Evolutionary conservation across 92 coral and sea anemone genomes (phyloP), one percentile per base, ranked within the genome.

Genomic region (Blastomussa wellsi): DNA sequence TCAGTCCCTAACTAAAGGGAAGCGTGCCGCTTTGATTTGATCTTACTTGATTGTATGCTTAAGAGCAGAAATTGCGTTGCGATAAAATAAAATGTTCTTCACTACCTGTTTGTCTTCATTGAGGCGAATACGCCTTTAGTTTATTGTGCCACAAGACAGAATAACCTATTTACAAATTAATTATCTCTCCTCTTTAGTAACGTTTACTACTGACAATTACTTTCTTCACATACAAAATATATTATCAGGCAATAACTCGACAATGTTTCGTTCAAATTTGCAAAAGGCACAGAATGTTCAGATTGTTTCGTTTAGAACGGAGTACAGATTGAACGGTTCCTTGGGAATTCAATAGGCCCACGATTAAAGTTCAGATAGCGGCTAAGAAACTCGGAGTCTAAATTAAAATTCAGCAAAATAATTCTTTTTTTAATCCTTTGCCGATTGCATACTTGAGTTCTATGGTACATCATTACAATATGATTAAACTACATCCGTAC

Each of bases 131-230:
- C 22, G 78, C 68, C 78, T 49, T 4, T 14, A 36, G 68, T 82
- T 82, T 82, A 82, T 51, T 82, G 77, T 82, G 37, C 65, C 52
- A 53, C 36, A 28, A 55, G 7, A 16, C 33, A 47, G 49, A 71
- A 33, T 24, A 51, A 59, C 22, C 2, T 82, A 82, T 74, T 82
- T 82, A 82, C 86, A 82, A 71, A 69, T 71, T 70, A 13, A 3
- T 74, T 44, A 59, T 71, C 35, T 79, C 65, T 29, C 28, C 38
- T 76, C 62, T 29, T 65, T 44, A 49, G 65, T 68, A 71, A 52
- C 26, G 16, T 35, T 19, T n/a, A 0, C 74, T 15, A 44, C 32
- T 36, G 42, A 69, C n/a, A 67, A 67, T 67, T 67, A 67, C 74
- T 66, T 38, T 49, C 80, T 31, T 55, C 53, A 77, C 65, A 20